Percentiles rank a stretch among this genome's conserved stretches.
These are phyloP conservation scores for Lysandra bellargus DNA, from an alignment of 2,888 invertebrate genomes.

Conservation along the genomic window DNA sequence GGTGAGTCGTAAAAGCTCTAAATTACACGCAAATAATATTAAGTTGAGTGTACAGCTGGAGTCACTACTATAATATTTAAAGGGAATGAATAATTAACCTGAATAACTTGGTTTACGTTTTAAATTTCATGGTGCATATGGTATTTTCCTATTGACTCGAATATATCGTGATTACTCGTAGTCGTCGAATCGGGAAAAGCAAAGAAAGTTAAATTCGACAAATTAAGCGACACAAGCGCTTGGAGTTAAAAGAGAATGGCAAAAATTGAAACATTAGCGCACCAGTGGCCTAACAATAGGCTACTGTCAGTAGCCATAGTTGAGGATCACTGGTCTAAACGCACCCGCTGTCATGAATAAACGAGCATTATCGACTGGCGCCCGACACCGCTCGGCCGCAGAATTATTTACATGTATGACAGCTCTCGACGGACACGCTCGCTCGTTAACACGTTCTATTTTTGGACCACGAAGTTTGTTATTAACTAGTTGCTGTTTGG, in stretches of 20 bases:
- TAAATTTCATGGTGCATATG: not conserved
- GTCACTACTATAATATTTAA: not conserved
- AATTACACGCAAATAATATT: not conserved
- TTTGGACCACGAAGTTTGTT: slow-evolving; percentile 47
- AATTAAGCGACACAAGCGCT: not conserved
- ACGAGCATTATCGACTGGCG: slow-evolving; percentile 74
- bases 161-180: not conserved
- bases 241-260: slow-evolving; percentile 29
- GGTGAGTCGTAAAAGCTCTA: not conserved
- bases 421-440: slow-evolving; percentile 48
- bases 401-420: slow-evolving; percentile 70
- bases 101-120: not conserved
- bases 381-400: slow-evolving; percentile 64
- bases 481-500: not conserved
- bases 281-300: slow-evolving; percentile 38
- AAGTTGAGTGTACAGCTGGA: not conserved
- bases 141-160: not conserved
- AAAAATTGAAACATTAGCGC: slow-evolving; percentile 34
- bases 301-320: slow-evolving; percentile 47
- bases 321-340: slow-evolving; percentile 58
- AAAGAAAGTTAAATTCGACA: not conserved
- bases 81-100: not conserved
- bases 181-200: not conserved
- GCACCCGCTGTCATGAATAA: slow-evolving; percentile 73
- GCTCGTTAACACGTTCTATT: slow-evolving; percentile 54